These are phyloP conservation scores for Mus pahari DNA, from an alignment of 2,113 vertebrate genomes.

Conservation along the genomic window DNA sequence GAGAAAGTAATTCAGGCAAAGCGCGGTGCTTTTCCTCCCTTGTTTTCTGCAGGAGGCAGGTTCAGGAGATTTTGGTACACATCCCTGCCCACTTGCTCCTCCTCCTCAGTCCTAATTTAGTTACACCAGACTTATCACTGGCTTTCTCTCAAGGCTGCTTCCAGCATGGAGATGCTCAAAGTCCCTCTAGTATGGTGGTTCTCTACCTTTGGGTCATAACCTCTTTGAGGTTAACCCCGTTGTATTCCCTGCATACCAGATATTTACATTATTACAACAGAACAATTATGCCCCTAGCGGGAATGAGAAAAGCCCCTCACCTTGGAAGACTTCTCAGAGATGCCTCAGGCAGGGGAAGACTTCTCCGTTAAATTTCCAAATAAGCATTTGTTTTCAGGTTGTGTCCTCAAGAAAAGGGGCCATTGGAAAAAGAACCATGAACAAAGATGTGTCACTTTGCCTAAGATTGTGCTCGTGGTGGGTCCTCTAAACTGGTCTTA, in stretches of 20 bases:
- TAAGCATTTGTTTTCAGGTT: background rate
- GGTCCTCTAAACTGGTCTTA: background rate
- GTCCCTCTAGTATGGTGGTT: background rate
- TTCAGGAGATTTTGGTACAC: background rate
- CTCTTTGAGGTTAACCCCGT: background rate
- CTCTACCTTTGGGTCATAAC: background rate
- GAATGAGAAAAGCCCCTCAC: background rate
- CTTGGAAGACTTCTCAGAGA: background rate
- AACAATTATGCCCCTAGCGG: background rate
- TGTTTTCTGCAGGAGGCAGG: background rate
- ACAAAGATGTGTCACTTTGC: background rate
- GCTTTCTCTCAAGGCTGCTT: slow-evolving; percentile 24
- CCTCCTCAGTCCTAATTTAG: background rate
- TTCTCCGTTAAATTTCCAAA: background rate
- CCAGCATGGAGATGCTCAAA: background rate
- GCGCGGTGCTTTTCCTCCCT: background rate
- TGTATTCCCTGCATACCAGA: background rate
- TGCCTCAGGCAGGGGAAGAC: background rate
- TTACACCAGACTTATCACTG: background rate
- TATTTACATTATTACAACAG: background rate
- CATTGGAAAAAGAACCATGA: background rate
- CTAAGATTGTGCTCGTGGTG: background rate
- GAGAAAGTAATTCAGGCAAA: background rate
- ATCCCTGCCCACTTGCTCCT: background rate
- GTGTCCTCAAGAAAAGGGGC: background rate